Percentiles rank a stretch among this genome's conserved stretches.
These are phyloP conservation scores for Halichondria panicea DNA, from an alignment of 37 sponge, comb jelly and placozoan species.

Conservation along the genomic window DNA sequence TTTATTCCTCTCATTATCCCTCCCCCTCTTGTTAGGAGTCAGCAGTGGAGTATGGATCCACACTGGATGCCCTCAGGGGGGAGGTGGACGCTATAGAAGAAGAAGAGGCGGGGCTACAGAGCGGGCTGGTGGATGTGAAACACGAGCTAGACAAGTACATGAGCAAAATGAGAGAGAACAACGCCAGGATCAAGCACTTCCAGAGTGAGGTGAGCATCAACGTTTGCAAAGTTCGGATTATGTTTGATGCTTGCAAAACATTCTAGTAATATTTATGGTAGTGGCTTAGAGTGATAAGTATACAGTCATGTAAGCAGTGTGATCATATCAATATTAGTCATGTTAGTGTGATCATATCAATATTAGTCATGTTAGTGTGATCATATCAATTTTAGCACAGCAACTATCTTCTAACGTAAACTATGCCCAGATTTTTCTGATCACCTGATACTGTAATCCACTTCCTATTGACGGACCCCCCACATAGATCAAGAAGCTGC, in stretches of 20 bases:
- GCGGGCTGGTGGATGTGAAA: slow-evolving; percentile 60
- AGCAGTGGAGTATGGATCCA: slow-evolving; percentile 26
- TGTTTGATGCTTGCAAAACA: neutral
- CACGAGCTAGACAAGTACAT: slow-evolving; percentile 77
- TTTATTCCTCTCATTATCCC: neutral
- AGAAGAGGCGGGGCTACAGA: slow-evolving; percentile 58
- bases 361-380: neutral
- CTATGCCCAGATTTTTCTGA: no score
- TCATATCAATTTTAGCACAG: no score
- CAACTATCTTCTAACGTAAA: no score
- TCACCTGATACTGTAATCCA: no score
- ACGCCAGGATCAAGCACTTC: slow-evolving; percentile 84
- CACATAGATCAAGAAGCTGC: slow-evolving; percentile 76
- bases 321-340: neutral
- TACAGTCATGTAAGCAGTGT: neutral
- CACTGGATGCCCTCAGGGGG: slow-evolving; percentile 32
- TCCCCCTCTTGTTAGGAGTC: slow-evolving; percentile 10
- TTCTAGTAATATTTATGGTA: neutral
- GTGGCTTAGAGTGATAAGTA: neutral
- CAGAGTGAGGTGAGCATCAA: slow-evolving; percentile 66
- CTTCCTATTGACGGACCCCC: neutral
- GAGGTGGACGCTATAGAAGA: slow-evolving; percentile 61
- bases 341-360: neutral
- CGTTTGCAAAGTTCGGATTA: neutral
- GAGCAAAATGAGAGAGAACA: slow-evolving; percentile 74